Base-by-base conservation (phyloP, 2,113 vertebrate genomes). In the Trogon melanurus region DNA sequence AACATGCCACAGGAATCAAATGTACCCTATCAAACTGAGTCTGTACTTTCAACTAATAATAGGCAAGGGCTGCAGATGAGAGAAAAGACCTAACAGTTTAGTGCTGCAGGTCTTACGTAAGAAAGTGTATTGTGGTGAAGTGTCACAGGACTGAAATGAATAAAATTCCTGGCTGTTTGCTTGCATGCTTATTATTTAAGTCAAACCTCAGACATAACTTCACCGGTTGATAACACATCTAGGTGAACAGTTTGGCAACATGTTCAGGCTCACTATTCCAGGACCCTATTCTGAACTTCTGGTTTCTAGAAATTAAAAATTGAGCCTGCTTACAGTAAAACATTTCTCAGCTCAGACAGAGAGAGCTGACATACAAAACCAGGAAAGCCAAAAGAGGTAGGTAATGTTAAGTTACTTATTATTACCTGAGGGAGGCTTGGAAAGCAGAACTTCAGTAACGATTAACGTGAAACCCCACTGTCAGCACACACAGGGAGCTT, bases 401-500 rank as follows among this genome's bases (percentile, higher is more conserved):
- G 9, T n/a, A 85, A 74, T 60, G 45, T 85, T 94, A 92, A 95
- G 90, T 97, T 79, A 96, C 85, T 90, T 67, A 94, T 93, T 88
- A 88, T 56, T 78, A 93, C 85, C 95, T 71, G 47, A 64, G 67
- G 85, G 85, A 95, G 64, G 60, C 48, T 90, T 18, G 14, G 61
- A 88, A 88, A 90, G 69, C 60, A 91, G 78, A 79, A 67, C 23
- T 81, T 82, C n/a, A 91, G 64, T 97, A 97, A 96, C 61, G 20
- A 94, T 96, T 96, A 97, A 96, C 95, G 74, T 7, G 38, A 93
- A 96, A 78, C n/a, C 44, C 27, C 82, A 83, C 53, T 93, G 93
- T 86, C 93, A 88, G 93, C 82, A 93, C 44, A 90, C 44, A 79
- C 8, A 70, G 69, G 44, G 62, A 94, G 85, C 65, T 32, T 51